Base-by-base conservation (phyloP, 2,888 invertebrate species). In the Cheilosia pagana region DNA sequence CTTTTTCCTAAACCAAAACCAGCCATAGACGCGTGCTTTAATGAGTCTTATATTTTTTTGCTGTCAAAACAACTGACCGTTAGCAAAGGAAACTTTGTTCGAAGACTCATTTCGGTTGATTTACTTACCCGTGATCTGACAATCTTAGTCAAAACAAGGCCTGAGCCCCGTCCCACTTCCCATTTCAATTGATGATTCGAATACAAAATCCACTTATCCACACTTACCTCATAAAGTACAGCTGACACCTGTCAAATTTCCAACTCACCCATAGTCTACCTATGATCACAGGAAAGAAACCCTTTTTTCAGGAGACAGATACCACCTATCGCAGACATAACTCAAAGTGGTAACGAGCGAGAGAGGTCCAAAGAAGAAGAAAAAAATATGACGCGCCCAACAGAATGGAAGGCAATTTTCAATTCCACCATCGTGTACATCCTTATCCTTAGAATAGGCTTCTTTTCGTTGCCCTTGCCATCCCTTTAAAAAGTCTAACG, bases 371-470 rank as follows among this genome's bases (percentile, higher is more conserved):
- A 12, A n/a, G n/a, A n/a, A n/a, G n/a, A n/a, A n/a, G n/a, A n/a
- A n/a, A 57, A 48, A 45, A 68, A 28, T 31, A 41, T n/a, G 48
- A 68, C 59, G 60, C 57, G 31, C 35, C 35, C 45, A 7, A 19
- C 45, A 68, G 16, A 28, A 16, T 28, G 52, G 55, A 52, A 72
- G 72, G 77, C 68, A 82, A 67, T 77, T 77, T 77, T 77, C 82
- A 67, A 77, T 82, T 59, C 62, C 55, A 60, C 65, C 55, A 50
- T 67, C 76, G 71, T 53, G 63, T 57, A 45, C 45, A 60, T 39
- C 59, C 52, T 53, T 55, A 21, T 35, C 35, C 35, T 35, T 35
- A 4, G 35, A 57, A 28, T 16, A 31, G 57, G 10, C 5, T 57
- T 62, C 28, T 48, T 39, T 60, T 25, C 59, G 45, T 31, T 12